These are phyloP conservation scores for Coptotermes formosanus DNA, from an alignment of 1,140 invertebrate species.

Conservation along the genomic window DNA sequence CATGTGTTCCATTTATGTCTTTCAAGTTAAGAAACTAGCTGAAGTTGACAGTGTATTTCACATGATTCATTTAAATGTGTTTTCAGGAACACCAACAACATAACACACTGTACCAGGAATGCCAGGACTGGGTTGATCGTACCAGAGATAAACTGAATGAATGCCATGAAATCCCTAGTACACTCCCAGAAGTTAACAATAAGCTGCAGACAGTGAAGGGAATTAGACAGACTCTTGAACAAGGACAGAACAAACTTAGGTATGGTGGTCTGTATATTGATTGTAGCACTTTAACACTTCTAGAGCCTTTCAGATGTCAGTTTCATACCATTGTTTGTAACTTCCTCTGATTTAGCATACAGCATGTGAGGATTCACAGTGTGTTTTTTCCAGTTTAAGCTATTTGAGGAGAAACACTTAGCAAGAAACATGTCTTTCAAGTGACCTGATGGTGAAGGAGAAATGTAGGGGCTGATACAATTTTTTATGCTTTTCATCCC, in stretches of 20 bases:
- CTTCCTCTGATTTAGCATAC: no score
- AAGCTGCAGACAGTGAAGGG: slow-evolving; percentile 81
- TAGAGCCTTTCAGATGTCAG: no score
- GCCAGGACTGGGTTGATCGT: slow-evolving; percentile 85
- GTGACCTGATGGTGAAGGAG: no score
- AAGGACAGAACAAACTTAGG: slow-evolving; percentile 82
- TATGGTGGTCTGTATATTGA: background rate
- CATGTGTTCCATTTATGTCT: background rate
- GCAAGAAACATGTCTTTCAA: no score
- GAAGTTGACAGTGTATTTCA: no score
- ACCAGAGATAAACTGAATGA: slow-evolving; percentile 79
- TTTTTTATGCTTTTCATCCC: no score
- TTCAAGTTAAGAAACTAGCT: no score
- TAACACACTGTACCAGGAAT: slow-evolving; percentile 84
- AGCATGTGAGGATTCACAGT: no score
- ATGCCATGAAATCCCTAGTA: slow-evolving; percentile 73
- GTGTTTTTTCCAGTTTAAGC: no score
- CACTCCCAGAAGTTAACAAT: slow-evolving; percentile 75
- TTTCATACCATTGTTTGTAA: no score
- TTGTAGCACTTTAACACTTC: background rate
- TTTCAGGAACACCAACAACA: slow-evolving; percentile 82
- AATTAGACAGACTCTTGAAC: slow-evolving; percentile 80
- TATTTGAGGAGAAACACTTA: no score
- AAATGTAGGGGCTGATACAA: no score
- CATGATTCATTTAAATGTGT: background rate